Percentiles rank a stretch among this genome's conserved stretches.
phyloP scores from a whole-genome alignment of 2,888 invertebrate species.

The Slavum lentiscoides region DNA sequence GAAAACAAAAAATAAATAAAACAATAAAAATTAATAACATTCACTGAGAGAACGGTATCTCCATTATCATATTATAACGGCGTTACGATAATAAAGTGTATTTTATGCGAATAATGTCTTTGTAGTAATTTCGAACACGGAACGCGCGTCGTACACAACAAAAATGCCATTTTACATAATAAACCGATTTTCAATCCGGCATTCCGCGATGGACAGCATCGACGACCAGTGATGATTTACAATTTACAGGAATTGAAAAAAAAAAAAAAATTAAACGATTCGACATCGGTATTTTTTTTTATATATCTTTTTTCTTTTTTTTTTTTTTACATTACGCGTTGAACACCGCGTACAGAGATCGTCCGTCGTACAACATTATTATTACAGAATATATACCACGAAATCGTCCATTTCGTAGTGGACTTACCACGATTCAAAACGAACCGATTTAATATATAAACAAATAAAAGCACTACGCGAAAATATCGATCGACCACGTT shows the following conservation, averaged over 20 bases:
- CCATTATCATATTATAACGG: too few relatives aligned
- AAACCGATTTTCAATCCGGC: not conserved
- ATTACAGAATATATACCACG: constrained; percentile 23
- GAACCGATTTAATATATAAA: not conserved
- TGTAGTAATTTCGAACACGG: not conserved
- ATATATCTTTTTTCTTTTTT: too few relatives aligned
- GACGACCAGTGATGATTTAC: not conserved
- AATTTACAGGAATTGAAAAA: not conserved
- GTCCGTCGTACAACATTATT: not conserved
- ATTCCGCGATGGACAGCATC: not conserved
- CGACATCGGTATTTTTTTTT: too few relatives aligned
- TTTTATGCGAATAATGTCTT: not conserved
- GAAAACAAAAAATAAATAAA: not conserved
- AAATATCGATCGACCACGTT: not conserved
- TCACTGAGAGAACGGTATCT: not conserved
- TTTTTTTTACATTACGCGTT: not conserved
- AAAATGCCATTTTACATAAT: not conserved
- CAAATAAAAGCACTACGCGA: constrained; percentile 11
- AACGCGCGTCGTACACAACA: not conserved
- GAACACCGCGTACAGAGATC: not conserved
- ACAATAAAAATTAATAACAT: not conserved
- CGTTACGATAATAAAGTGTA: too few relatives aligned
- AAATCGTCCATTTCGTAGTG: constrained; percentile 48
- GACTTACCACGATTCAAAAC: constrained; percentile 48
- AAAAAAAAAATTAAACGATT: not conserved